phyloP scores from a whole-genome alignment of 2,113 vertebrate genomes.

The Myiagra hebetior region DNA sequence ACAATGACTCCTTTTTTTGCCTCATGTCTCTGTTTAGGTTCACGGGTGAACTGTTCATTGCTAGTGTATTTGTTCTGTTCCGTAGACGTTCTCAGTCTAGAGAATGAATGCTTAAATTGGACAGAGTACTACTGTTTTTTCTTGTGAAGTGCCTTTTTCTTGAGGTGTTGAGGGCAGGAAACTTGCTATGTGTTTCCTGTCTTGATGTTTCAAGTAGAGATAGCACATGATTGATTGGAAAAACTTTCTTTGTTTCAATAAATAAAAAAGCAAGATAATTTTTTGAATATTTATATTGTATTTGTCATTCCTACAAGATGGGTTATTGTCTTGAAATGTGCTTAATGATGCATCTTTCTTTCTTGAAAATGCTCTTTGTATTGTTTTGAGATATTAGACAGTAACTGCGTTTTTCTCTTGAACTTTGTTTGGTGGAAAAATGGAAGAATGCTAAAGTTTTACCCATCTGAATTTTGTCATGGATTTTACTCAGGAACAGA shows the following conservation, averaged over 20 bases:
- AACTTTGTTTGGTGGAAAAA: background rate
- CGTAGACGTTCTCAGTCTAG: background rate
- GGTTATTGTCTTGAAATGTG: background rate
- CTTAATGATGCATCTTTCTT: background rate
- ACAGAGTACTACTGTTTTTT: background rate
- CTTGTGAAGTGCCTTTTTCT: background rate
- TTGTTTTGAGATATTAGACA: background rate
- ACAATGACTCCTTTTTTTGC: conserved; percentile 6
- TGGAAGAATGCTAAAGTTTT: background rate
- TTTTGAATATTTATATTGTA: background rate
- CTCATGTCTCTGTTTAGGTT: background rate
- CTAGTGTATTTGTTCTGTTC: background rate
- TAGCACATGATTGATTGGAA: background rate
- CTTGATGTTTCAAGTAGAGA: background rate
- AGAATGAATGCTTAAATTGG: background rate
- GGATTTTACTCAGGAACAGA: background rate
- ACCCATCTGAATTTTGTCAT: background rate
- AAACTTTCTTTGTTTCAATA: background rate
- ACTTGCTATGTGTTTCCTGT: background rate
- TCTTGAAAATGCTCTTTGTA: background rate
- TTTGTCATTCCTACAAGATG: background rate
- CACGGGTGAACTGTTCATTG: background rate
- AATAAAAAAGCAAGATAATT: background rate
- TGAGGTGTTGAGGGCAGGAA: background rate
- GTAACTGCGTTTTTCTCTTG: background rate